phyloP scores from a whole-genome alignment of 2,797 vertebrate genomes.

The Sebastes trivittatus region DNA sequence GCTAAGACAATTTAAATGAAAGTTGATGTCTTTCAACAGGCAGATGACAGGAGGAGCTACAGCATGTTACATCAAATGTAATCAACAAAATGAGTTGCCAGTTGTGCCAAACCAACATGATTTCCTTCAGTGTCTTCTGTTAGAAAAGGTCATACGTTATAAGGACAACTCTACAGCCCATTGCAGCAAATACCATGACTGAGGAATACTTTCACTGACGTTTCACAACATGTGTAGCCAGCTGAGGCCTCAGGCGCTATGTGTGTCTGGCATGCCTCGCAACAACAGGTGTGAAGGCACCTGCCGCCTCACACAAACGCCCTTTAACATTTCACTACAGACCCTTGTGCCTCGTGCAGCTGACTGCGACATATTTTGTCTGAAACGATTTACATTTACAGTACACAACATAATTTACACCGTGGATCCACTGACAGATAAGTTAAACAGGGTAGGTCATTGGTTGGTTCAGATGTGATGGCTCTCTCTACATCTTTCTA shows the following conservation, averaged over 20 bases:
- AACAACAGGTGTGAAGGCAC: conserved; percentile 56
- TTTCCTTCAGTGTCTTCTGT: background rate
- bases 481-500: background rate
- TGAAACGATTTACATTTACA: background rate
- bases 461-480: background rate
- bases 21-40: background rate
- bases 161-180: background rate
- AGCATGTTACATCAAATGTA: background rate
- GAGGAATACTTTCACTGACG: conserved; percentile 18
- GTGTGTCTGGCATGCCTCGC: background rate
- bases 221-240: conserved; percentile 24
- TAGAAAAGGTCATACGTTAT: background rate
- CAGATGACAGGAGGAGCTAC: background rate
- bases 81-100: background rate
- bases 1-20: background rate
- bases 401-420: background rate
- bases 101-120: background rate
- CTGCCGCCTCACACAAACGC: conserved; percentile 33
- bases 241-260: conserved; percentile 17
- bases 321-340: conserved; percentile 9
- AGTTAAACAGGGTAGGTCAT: background rate
- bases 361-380: background rate
- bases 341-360: background rate
- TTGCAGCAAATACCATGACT: background rate
- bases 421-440: background rate